phyloP scores from a whole-genome alignment of 92 coral and sea anemone genomes.

The Nematostella vectensis region DNA sequence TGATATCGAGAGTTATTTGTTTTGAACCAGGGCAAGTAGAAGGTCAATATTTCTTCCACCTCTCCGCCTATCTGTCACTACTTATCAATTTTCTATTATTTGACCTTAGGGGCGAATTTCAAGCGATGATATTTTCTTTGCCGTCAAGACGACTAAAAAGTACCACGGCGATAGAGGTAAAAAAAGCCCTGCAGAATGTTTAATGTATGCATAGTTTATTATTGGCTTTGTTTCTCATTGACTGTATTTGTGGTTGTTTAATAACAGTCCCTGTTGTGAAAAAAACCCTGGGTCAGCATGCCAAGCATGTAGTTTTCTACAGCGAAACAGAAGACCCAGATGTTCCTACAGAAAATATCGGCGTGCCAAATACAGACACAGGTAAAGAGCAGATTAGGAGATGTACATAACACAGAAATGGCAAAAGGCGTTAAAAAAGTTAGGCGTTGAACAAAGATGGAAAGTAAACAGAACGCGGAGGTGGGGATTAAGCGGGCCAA shows the following conservation, averaged over 20 bases:
- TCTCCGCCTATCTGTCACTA: too few species aligned
- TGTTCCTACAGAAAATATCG: constrained; percentile 90
- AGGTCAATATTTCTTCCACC: too few species aligned
- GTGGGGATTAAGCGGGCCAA: too few species aligned
- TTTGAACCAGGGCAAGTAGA: too few species aligned
- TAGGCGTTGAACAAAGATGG: too few species aligned
- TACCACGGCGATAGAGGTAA: constrained; percentile 81
- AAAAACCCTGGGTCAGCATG: constrained; percentile 76
- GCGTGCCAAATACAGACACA: constrained; percentile 91
- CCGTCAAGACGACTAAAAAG: constrained; percentile 89
- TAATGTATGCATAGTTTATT: not conserved
- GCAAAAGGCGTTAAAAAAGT: too few species aligned
- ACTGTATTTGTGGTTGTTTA: not conserved
- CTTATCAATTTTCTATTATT: too few species aligned
- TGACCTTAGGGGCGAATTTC: constrained; percentile 78
- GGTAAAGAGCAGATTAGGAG: constrained; percentile 28
- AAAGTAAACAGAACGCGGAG: too few species aligned
- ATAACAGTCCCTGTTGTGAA: constrained; percentile 69
- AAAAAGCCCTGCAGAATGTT: too few species aligned
- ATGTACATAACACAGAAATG: not conserved
- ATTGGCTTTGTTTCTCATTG: not conserved
- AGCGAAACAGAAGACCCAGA: constrained; percentile 84
- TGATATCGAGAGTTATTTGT: too few species aligned
- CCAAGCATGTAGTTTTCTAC: constrained; percentile 81
- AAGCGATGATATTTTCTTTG: constrained; percentile 79